Conservation (phyloP, 2,797 vertebrate genomes). For the Poeciliopsis turneri region DNA sequence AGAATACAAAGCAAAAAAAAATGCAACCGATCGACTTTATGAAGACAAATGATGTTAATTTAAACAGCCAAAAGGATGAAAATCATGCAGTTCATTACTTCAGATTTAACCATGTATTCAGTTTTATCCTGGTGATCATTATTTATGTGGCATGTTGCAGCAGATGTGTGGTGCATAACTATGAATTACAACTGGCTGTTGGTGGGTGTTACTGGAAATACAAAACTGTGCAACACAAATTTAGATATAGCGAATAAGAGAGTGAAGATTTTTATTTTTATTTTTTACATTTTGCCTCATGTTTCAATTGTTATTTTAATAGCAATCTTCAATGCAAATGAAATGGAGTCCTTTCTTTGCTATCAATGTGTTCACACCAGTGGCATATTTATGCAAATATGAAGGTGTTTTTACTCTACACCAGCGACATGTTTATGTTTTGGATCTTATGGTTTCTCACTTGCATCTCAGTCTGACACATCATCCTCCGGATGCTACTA, state of each 20-base stretch:
- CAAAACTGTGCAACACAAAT: background rate
- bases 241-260: background rate
- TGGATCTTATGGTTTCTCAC: constrained; percentile 6
- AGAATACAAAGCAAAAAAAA: background rate
- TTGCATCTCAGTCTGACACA: constrained; percentile 25
- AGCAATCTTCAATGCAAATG: background rate
- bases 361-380: background rate
- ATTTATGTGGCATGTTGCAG: background rate
- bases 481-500: constrained; percentile 11
- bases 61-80: constrained; percentile 1
- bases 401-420: background rate
- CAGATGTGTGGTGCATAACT: background rate
- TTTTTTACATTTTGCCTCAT: background rate
- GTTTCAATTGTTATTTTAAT: background rate
- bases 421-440: background rate
- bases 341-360: background rate
- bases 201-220: background rate
- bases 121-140: background rate
- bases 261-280: background rate
- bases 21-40: background rate
- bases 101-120: constrained; percentile 4
- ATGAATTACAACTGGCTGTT: background rate
- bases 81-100: constrained; percentile 3
- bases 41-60: constrained; percentile 3
- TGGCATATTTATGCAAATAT: constrained; percentile 4